A percentile compares a stretch with the other conserved stretches of the same genome.
Evolutionary conservation across 2,888 invertebrate species (phyloP).

Genomic region (Latrodectus elegans): DNA sequence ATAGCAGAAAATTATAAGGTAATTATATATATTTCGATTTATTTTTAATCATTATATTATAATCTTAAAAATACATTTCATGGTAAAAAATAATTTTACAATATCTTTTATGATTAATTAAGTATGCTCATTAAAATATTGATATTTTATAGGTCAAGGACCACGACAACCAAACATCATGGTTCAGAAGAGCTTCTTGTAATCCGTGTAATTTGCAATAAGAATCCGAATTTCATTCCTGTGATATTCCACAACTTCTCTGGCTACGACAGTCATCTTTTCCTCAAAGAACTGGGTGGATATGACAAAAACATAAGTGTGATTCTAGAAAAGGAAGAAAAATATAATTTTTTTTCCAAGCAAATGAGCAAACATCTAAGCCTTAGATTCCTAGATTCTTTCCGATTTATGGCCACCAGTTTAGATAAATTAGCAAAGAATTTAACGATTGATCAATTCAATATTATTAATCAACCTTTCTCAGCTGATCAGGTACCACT

Average conservation of each 20-base stretch:
- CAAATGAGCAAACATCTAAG: neutral
- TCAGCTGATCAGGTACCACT: neutral
- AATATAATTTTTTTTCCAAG: slow-evolving; percentile 6
- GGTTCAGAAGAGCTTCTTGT: neutral
- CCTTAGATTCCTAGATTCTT: neutral
- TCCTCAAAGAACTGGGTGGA: neutral
- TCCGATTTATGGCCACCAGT: neutral
- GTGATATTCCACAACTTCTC: too few species aligned
- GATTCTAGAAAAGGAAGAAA: neutral
- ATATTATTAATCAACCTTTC: neutral
- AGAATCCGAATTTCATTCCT: too few species aligned
- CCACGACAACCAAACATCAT: neutral
- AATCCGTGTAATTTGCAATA: neutral
- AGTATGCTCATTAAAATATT: too few species aligned
- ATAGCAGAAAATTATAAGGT: too few species aligned
- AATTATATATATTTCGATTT: too few species aligned
- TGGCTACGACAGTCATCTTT: neutral
- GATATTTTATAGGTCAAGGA: too few species aligned
- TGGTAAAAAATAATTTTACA: too few species aligned
- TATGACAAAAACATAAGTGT: neutral
- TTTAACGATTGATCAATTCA: neutral
- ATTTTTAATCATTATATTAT: too few species aligned
- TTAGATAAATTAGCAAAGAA: neutral
- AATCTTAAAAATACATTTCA: too few species aligned
- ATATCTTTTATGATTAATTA: too few species aligned